These are phyloP conservation scores for Patiria miniata DNA, from an alignment of 35 echinoderm and acorn worm genomes.

Conservation along the genomic window DNA sequence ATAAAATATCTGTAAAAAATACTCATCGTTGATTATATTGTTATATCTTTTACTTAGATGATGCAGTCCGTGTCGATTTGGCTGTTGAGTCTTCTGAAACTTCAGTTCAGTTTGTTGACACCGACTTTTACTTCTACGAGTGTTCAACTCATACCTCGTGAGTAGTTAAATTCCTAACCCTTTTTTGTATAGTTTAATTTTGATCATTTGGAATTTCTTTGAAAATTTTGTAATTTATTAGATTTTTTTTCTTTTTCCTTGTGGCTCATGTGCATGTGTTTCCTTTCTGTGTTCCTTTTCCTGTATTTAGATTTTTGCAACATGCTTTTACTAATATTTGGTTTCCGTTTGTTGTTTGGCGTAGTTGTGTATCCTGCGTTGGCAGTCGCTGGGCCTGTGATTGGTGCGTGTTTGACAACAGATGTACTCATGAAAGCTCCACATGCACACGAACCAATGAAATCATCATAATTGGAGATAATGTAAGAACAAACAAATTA, in stretches of 20 bases:
- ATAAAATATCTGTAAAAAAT: no score
- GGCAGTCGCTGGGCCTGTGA: conserved; percentile 46
- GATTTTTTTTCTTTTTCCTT: not conserved
- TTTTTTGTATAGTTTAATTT: no score
- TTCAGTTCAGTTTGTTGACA: conserved; percentile 8
- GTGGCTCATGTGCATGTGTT: not conserved
- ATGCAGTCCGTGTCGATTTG: not conserved
- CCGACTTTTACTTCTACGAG: conserved; percentile 22
- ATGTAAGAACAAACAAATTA: not conserved
- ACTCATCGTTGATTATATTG: no score
- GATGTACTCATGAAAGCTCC: conserved; percentile 56
- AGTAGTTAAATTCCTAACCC: not conserved
- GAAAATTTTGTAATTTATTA: not conserved
- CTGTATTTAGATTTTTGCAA: not conserved
- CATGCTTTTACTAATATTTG: not conserved
- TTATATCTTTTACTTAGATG: not conserved
- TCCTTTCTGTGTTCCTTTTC: not conserved
- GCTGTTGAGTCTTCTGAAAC: conserved; percentile 26
- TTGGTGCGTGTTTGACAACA: conserved; percentile 65
- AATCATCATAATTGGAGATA: conserved; percentile 9
- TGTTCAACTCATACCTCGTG: conserved; percentile 11
- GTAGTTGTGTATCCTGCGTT: conserved; percentile 36
- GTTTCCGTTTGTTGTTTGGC: not conserved
- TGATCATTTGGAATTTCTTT: no score
- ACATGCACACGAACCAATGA: not conserved